Evolutionary conservation across 2,888 invertebrate species (phyloP), one percentile per base, ranked within the genome.

Genomic region (Xestia ashworthii): DNA sequence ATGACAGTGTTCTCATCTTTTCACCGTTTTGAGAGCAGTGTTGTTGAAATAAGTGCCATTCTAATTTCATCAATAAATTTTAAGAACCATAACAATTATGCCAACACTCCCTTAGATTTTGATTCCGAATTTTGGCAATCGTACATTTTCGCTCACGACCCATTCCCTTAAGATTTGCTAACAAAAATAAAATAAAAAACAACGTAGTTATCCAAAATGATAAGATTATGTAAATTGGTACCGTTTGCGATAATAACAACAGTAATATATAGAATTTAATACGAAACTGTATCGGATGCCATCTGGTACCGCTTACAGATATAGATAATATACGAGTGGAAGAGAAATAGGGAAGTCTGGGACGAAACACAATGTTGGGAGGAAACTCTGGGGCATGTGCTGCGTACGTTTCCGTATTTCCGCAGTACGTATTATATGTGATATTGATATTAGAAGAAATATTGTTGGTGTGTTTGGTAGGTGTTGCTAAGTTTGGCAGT

Each of bases 251-350:
- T 82, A 79, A 85, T 74, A 83, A 85, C 74, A 87, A 81, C 85
- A 78, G 80, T 78, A 86, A 82, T 82, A 84, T 82, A 82, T 80
- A 87, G 77, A 81, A 86, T 88, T 87, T 88, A 82, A 87, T 87
- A 88, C 81, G 60, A 74, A 76, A 70, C 73, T 74, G 84, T 86
- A 80, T 81, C 74, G 74, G 68, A 71, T 66, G 80, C 80, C 87
- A 87, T 83, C 78, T 87, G 87, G 80, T 75, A 69, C 88, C 76
- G 41, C 71, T 74, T 55, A 75, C 48, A 80, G 71, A 88, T 80
- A 78, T 81, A 79, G 67, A 80, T 85, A 48, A 80, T 71, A 74
- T 84, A 74, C 55, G 76, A 55, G 19, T 74, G 71, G 69, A 65
- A 58, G 71, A 78, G 86, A 76, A 65, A 86, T 76, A 65, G 75